A percentile compares a stretch with the other conserved stretches of the same genome.
phyloP scores from a whole-genome alignment of 2,797 vertebrate genomes.

The Enteromius radiatus region DNA sequence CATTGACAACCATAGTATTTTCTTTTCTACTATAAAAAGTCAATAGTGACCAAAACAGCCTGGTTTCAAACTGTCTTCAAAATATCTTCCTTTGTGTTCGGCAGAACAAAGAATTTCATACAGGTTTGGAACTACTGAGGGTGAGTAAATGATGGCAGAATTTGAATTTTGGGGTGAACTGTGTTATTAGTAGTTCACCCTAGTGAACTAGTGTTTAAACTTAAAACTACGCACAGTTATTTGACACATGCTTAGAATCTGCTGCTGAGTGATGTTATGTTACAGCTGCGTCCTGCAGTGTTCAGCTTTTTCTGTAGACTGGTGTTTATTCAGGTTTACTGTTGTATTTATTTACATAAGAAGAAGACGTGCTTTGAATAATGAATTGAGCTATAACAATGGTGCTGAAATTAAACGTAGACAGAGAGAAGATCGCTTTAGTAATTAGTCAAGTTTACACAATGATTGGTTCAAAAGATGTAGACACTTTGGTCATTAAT shows the following conservation, averaged over 20 bases:
- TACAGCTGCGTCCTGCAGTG: constrained; percentile 27
- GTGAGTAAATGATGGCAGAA: too few relatives aligned
- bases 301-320: constrained; percentile 23
- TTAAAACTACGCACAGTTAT: neutral
- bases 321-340: constrained; percentile 15
- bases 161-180: too few relatives aligned
- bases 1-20: too few relatives aligned
- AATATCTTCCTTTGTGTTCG: too few relatives aligned
- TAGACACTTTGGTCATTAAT: neutral
- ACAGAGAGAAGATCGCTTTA: neutral
- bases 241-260: neutral
- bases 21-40: too few relatives aligned
- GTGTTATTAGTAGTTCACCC: too few relatives aligned
- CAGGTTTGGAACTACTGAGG: too few relatives aligned
- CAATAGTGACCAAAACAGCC: too few relatives aligned
- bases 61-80: too few relatives aligned
- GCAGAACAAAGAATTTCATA: too few relatives aligned
- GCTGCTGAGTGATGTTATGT: constrained; percentile 29
- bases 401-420: neutral
- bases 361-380: neutral
- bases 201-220: neutral
- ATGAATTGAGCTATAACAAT: neutral
- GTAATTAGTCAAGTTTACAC: neutral
- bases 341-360: constrained; percentile 48
- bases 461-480: neutral